Base-by-base conservation (phyloP, 2,113 vertebrate genomes). In the Ptychochromis oligacanthus region DNA sequence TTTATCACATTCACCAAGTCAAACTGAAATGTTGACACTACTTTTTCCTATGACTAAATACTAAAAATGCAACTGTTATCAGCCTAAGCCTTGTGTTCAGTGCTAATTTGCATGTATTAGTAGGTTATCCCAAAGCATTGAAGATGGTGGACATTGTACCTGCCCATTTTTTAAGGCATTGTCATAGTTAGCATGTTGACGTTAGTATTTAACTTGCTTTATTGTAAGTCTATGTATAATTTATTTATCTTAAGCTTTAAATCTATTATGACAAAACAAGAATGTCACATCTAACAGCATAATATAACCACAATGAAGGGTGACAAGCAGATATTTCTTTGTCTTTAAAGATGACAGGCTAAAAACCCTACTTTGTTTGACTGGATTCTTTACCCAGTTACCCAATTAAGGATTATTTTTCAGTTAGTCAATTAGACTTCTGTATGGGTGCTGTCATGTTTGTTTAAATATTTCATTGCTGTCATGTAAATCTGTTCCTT, bases 331-430 rank as follows among this genome's bases (percentile, higher is more conserved):
- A 81, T 17, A 31, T 64, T 60, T 22, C 49, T 86, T 75, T 54
- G 34, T 28, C 74, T 55, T 80, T 8, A 64, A 28, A 43, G 12
- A 20, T 2, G 12, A 26, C 54, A 49, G 9, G 54, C 62, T n/a
- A 78, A 72, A 79, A 58, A 58, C 18, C 14, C 40, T 67, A 26
- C 46, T 67, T 67, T 67, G 64, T 67, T 67, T 67, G 62, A 65
- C 62, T 65, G 40, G 46, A 67, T 49, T 70, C 24, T 74, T 36
- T 57, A 62, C 38, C 46, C 75, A 28, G 22, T 43, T 22, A 62
- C 18, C 31, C 67, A 64, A 83, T 74, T 79, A 74, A 24, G 26
- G 2, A 43, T 36, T 22, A 28, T 56, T 20, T 80, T 76, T 75
- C 17, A 5, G n/a, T 24, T 6, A 60, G 20, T 76, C 56, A 64